Percentiles rank a stretch among this genome's conserved stretches.
Evolutionary conservation across 2,888 invertebrate genomes (phyloP).

Genomic region (Rutpela maculata): DNA sequence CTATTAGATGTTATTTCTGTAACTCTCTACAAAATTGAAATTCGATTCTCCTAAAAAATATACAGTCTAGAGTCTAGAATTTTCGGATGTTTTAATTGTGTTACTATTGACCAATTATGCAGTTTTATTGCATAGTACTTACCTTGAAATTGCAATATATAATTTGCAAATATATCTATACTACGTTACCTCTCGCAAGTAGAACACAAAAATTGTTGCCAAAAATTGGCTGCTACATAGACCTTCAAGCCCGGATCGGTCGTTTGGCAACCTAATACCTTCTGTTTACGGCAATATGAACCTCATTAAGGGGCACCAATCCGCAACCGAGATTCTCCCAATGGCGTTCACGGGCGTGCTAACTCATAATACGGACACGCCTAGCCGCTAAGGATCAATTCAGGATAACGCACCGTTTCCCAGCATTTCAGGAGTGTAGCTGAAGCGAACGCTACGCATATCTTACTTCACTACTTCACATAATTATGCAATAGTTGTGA

Average conservation of each 20-base stretch:
- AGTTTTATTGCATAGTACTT: neutral
- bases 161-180: neutral
- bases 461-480: neutral
- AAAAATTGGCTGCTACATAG: neutral
- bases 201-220: neutral
- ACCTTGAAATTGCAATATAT: neutral
- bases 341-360: conserved; percentile 40
- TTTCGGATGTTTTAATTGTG: no score
- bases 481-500: neutral
- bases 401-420: conserved; percentile 23
- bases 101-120: no score
- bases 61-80: no score
- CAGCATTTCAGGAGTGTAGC: conserved; percentile 5
- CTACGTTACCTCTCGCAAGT: neutral
- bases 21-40: no score
- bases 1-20: no score
- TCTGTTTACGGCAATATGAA: conserved; percentile 22
- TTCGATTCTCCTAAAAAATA: no score
- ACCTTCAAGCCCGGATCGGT: conserved; percentile 2
- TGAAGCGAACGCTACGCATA: neutral
- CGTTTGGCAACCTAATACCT: conserved; percentile 31
- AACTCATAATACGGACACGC: conserved; percentile 17
- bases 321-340: conserved; percentile 27
- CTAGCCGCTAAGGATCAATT: conserved; percentile 14
- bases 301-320: conserved; percentile 30